Percentiles rank a stretch among this genome's conserved stretches.
Conservation (phyloP, 53 echinoderm and acorn worm species). For the Temnopleurus reevesii region DNA sequence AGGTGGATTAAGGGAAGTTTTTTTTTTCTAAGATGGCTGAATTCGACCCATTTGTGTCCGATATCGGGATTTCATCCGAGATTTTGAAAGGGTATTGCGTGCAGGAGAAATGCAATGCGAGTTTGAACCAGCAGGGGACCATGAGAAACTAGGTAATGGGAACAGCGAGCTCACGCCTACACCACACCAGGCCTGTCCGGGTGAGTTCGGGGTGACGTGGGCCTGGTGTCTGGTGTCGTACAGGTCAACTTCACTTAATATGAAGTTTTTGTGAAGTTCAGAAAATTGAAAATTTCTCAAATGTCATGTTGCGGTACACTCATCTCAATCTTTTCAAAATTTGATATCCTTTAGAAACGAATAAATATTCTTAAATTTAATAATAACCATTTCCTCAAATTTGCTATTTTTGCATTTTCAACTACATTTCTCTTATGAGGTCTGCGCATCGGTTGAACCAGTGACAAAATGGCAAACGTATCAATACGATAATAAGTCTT, state of each 20-base stretch:
- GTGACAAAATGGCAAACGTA: no score
- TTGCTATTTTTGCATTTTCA: not conserved
- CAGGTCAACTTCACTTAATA: slow-evolving; percentile 23
- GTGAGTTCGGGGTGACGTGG: not conserved
- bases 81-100: slow-evolving; percentile 12
- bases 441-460: no score
- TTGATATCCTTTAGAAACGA: not conserved
- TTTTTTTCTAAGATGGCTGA: not conserved
- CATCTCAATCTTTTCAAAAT: not conserved
- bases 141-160: slow-evolving; percentile 41
- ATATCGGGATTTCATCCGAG: slow-evolving; percentile 9
- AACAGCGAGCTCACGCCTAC: slow-evolving; percentile 38
- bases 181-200: not conserved
- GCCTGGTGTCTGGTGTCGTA: slow-evolving; percentile 21
- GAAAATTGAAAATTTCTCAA: not conserved
- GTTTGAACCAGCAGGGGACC: slow-evolving; percentile 34
- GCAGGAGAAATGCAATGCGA: slow-evolving; percentile 20
- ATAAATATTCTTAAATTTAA: not conserved
- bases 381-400: not conserved
- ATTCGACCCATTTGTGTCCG: slow-evolving; percentile 32
- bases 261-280: not conserved
- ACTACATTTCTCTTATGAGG: no score
- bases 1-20: slow-evolving; percentile 19
- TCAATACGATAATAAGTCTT: no score
- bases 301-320: not conserved